Evolutionary conservation across 2,113 vertebrate species (phyloP).

Genomic region (Martes martes): DNA sequence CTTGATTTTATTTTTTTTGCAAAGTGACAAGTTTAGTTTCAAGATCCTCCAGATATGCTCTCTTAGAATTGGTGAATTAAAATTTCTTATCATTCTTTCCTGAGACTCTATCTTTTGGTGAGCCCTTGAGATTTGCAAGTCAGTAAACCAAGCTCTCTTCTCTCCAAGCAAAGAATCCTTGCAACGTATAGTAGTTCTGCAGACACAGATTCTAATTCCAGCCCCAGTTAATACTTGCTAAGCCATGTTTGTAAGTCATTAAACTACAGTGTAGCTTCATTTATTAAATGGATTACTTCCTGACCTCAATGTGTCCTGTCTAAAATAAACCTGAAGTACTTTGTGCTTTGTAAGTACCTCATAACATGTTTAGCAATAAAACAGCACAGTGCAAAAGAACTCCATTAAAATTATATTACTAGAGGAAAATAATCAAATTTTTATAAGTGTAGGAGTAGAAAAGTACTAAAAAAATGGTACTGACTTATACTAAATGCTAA

Average conservation of each 20-base stretch:
- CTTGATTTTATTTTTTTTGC: conserved; percentile 37
- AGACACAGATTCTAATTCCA: background rate
- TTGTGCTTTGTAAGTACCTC: conserved; percentile 30
- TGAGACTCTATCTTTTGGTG: background rate
- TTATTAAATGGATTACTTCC: conserved; percentile 51
- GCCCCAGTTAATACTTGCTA: background rate
- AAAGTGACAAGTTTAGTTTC: conserved; percentile 19
- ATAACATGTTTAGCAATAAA: conserved; percentile 33
- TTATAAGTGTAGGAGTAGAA: background rate
- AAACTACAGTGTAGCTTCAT: conserved; percentile 25
- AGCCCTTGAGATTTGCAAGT: background rate
- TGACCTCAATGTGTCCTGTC: background rate
- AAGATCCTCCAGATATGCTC: background rate
- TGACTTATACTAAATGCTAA: background rate
- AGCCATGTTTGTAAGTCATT: background rate
- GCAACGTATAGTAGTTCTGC: background rate
- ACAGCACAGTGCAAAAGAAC: background rate
- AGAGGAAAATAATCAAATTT: conserved; percentile 26
- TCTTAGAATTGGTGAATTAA: conserved; percentile 7
- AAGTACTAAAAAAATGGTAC: background rate
- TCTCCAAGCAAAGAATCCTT: background rate
- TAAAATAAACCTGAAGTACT: conserved; percentile 37
- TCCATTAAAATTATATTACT: background rate
- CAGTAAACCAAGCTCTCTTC: background rate
- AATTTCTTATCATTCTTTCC: background rate